Conservation (phyloP, 2,797 vertebrate genomes). For the Pseudocheirus occidentalis region DNA sequence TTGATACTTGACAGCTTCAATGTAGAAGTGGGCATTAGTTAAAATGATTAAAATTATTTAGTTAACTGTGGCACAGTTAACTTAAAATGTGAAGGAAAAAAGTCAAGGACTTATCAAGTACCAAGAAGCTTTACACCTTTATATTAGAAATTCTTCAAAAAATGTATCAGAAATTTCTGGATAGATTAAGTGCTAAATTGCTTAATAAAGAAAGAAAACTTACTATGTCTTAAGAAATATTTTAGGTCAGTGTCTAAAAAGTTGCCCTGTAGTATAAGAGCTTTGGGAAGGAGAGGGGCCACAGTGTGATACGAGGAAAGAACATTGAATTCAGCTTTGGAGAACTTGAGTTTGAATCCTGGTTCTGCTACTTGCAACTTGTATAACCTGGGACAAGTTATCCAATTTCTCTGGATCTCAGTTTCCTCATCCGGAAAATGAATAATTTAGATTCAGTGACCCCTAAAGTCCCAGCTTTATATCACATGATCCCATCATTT, state of each 20-base stretch:
- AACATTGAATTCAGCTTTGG: constrained; percentile 13
- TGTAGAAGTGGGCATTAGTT: background rate
- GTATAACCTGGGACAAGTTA: background rate
- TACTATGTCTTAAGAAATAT: background rate
- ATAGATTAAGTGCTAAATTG: background rate
- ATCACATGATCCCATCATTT: constrained; percentile 1
- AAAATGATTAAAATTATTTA: background rate
- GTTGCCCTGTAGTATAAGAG: background rate
- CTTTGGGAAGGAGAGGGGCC: background rate
- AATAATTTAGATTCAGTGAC: background rate
- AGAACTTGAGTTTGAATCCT: constrained; percentile 6
- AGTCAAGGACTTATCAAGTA: background rate
- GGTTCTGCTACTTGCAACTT: constrained; percentile 1
- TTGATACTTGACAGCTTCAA: background rate
- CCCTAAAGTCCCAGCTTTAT: background rate
- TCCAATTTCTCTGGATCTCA: background rate
- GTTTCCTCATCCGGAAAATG: constrained; percentile 11
- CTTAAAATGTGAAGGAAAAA: background rate
- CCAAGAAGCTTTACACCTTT: background rate
- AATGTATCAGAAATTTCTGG: background rate
- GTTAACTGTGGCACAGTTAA: background rate
- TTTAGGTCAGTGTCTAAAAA: background rate
- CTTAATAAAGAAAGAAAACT: background rate
- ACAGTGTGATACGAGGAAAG: background rate
- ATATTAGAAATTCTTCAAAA: background rate